Base-by-base conservation (phyloP, 1,140 invertebrate genomes). In the Trichoplusia ni region DNA sequence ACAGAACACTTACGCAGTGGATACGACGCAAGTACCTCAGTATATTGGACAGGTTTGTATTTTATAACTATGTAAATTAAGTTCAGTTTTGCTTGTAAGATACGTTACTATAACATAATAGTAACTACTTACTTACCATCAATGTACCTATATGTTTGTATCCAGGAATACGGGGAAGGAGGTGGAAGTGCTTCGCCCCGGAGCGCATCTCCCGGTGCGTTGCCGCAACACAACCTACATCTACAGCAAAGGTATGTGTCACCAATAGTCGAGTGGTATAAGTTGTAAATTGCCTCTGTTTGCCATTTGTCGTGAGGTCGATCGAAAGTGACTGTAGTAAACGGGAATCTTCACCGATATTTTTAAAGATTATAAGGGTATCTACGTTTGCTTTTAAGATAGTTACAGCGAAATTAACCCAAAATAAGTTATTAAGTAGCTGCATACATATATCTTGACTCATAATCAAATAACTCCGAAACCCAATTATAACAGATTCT, bases 1-100 rank as follows among this genome's bases (percentile, higher is more conserved):
- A 2, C 89, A 90, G 31, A 82, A 85, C 0, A 76, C 87, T 0
- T 91, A 91, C 67, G 79, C 90, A 71, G 87, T 90, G 2, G 90
- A 91, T 33, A 76, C 87, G 1, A 67, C 79, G 8, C 86, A 89
- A 56, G 84, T 91, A 46, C 86, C 88, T 4, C 78, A 84, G 2
- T 91, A 91, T 56, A 90, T 91, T 80, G 49, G 49, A 21, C 49
- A 53, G 49, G 49, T 53, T 37, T 33, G 49, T 53, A n/a, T 14
- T 9, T 49, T 18, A n/a, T 49, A 16, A 7, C 0, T 18, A 18
- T 9, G 7, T 0, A 8, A 1, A 18, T 25, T 16, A 13, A 19
- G 16, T 35, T 31, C 4, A 18, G 11, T 18, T 0, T 25, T 46
- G 21, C 6, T 42, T n/a, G 4, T 4, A 5, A 42, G 13, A 21